Conservation (phyloP, 1,140 invertebrate genomes). For the Zaprionus davidi region DNA sequence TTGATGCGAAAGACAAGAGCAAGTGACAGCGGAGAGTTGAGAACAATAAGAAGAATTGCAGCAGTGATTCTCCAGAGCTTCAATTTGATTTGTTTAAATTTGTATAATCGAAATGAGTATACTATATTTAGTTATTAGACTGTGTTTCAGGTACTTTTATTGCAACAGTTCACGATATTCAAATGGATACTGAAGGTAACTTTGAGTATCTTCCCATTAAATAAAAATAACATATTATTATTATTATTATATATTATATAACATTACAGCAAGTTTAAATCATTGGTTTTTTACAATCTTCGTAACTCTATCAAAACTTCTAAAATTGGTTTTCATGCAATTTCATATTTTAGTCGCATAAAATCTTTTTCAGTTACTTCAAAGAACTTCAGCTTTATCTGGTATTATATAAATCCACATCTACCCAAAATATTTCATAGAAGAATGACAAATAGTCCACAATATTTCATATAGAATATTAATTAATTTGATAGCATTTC, state of each 20-base stretch:
- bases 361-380: not conserved
- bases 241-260: too few species aligned
- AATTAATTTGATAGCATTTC: slow-evolving; percentile 9
- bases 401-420: not conserved
- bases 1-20: slow-evolving; percentile 14
- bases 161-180: too few species aligned
- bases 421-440: not conserved
- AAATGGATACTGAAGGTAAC: too few species aligned
- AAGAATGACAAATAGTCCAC: not conserved
- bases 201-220: too few species aligned
- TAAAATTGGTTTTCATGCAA: not conserved
- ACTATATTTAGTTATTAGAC: too few species aligned
- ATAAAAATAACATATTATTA: too few species aligned
- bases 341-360: not conserved
- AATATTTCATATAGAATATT: slow-evolving; percentile 6
- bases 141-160: too few species aligned
- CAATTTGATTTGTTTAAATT: not conserved
- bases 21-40: not conserved
- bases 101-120: too few species aligned
- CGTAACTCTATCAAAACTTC: too few species aligned
- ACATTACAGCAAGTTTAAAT: too few species aligned
- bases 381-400: not conserved
- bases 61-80: not conserved
- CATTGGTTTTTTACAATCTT: too few species aligned
- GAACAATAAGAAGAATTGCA: not conserved